A percentile compares a stretch with the other conserved stretches of the same genome.
Evolutionary conservation across 2,113 vertebrate species (phyloP).

Genomic region (Leucosticte australis): DNA sequence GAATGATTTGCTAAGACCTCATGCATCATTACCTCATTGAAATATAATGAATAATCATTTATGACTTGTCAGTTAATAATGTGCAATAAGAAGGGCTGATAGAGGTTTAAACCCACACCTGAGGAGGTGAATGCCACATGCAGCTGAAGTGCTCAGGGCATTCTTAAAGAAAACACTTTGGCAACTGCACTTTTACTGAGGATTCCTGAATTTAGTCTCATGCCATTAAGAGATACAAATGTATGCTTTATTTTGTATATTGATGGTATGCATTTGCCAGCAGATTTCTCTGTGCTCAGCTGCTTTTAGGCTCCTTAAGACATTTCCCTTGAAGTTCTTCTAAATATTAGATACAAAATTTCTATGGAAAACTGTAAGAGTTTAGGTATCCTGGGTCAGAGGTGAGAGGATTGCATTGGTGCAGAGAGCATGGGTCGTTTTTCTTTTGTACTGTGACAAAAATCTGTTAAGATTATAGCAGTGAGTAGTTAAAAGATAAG

Average conservation of each 20-base stretch:
- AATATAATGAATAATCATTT: constrained; percentile 19
- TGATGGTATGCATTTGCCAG: neutral
- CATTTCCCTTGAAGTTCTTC: neutral
- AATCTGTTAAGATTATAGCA: neutral
- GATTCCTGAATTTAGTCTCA: neutral
- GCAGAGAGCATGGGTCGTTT: neutral
- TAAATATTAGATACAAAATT: neutral
- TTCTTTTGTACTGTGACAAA: neutral
- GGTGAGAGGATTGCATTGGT: neutral
- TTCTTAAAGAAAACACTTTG: neutral
- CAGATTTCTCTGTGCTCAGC: neutral
- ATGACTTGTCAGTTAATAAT: neutral
- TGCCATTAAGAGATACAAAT: neutral
- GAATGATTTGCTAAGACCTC: neutral
- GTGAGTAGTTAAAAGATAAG: neutral
- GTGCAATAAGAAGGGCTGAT: neutral
- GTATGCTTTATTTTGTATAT: neutral
- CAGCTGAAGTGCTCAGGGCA: neutral
- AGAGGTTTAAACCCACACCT: neutral
- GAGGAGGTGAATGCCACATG: neutral
- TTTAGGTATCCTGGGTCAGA: neutral
- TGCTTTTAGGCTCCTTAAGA: neutral
- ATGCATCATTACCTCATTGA: neutral
- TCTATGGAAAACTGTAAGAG: neutral
- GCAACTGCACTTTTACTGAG: neutral